Percentiles rank a stretch among this genome's conserved stretches.
Evolutionary conservation across 1,140 invertebrate genomes (phyloP).

Genomic region (Conus ventricosus): DNA sequence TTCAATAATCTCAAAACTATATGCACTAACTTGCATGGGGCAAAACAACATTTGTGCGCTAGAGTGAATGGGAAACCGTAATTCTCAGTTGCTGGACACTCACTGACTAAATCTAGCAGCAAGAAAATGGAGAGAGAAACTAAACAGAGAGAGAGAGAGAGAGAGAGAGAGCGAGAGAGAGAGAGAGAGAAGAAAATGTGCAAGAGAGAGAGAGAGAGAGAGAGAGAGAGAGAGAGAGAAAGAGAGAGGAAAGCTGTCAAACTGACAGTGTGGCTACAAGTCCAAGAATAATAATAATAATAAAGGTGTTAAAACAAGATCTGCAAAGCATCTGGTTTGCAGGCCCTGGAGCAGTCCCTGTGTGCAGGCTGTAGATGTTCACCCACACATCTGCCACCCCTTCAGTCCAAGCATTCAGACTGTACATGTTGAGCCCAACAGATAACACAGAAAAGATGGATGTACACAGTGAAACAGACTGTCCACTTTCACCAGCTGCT

Average conservation of each 20-base stretch:
- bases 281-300: neutral
- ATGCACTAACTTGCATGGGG: neutral
- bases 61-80: neutral
- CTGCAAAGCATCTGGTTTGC: constrained; percentile 32
- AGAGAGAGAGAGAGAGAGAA: neutral
- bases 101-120: constrained; percentile 1
- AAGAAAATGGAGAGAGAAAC: neutral
- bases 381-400: constrained; percentile 16
- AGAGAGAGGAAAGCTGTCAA: neutral
- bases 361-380: constrained; percentile 8
- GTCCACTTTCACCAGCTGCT: constrained; percentile 35
- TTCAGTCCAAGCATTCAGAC: constrained; percentile 30
- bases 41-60: neutral
- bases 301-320: neutral
- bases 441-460: constrained; percentile 37
- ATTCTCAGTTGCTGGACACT: neutral
- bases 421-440: constrained; percentile 43
- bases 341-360: constrained; percentile 20
- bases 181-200: neutral
- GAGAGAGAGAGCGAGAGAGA: neutral
- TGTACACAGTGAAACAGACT: constrained; percentile 41
- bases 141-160: neutral
- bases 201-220: neutral
- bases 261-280: neutral
- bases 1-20: neutral